These are phyloP conservation scores for Neomicropteryx cornuta DNA, from an alignment of 1,140 invertebrate species.

Conservation along the genomic window DNA sequence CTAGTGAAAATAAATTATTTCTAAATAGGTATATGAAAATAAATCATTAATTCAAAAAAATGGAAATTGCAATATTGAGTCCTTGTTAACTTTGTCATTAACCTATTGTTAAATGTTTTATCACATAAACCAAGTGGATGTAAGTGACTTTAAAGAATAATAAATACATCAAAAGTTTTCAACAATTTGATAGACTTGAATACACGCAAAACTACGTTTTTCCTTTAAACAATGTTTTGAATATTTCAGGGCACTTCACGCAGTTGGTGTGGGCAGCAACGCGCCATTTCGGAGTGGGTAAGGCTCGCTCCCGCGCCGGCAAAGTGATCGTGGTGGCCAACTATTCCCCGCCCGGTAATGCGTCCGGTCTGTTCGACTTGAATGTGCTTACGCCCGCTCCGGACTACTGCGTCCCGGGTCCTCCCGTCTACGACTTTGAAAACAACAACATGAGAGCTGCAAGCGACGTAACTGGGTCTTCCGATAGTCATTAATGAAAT, in stretches of 20 bases:
- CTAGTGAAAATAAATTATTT: too few relatives aligned
- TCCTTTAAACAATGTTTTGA: constrained; percentile 3
- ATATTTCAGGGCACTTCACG: constrained; percentile 69
- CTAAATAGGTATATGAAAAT: too few relatives aligned
- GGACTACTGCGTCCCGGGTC: constrained; percentile 37
- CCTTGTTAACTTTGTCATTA: too few relatives aligned
- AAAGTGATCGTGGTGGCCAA: constrained; percentile 72
- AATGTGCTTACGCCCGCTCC: constrained; percentile 64
- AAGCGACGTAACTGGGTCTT: too few relatives aligned
- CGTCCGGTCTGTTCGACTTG: constrained; percentile 59
- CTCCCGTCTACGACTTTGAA: constrained; percentile 15
- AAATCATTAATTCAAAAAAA: too few relatives aligned
- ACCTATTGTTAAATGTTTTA: too few relatives aligned
- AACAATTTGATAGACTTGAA: too few relatives aligned
- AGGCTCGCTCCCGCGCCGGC: constrained; percentile 62
- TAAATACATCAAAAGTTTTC: not conserved
- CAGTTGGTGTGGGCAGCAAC: constrained; percentile 81
- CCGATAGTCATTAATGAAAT: too few relatives aligned
- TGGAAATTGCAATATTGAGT: too few relatives aligned
- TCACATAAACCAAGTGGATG: not conserved
- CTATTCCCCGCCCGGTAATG: constrained; percentile 68
- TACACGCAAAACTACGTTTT: too few relatives aligned
- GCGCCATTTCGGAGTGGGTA: constrained; percentile 70
- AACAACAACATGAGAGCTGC: not conserved
- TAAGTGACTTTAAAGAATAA: not conserved